A percentile compares a stretch with the other conserved stretches of the same genome.
Evolutionary conservation across 2,113 vertebrate species (phyloP).

Genomic region (Entomyzon cyanotis): DNA sequence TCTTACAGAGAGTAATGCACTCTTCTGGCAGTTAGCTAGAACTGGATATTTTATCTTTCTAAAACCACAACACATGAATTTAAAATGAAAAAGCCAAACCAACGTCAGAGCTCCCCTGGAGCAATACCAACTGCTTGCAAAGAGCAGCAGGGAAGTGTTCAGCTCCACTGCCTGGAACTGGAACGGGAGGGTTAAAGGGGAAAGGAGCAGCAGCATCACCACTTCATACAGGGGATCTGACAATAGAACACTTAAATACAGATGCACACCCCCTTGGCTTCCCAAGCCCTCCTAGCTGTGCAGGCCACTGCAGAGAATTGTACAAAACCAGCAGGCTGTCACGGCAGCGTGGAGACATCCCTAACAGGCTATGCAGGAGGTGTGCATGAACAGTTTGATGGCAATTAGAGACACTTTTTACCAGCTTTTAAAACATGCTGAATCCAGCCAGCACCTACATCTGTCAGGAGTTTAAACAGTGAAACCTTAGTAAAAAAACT

Average conservation of each 20-base stretch:
- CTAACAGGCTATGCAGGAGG: background rate
- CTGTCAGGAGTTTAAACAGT: background rate
- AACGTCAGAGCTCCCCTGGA: background rate
- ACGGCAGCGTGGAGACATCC: background rate
- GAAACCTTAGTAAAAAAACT: background rate
- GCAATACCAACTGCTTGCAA: background rate
- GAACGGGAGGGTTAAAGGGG: background rate
- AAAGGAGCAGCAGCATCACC: background rate
- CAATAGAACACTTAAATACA: background rate
- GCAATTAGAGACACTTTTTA: background rate
- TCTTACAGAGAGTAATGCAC: background rate
- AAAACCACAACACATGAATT: background rate
- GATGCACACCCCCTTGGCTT: background rate
- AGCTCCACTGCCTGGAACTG: rapidly evolving
- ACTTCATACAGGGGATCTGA: background rate
- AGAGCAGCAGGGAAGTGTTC: background rate
- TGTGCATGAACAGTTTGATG: background rate
- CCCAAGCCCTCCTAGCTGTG: background rate
- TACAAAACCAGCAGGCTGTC: background rate
- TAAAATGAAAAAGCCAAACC: background rate
- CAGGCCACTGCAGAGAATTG: background rate
- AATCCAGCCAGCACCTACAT: background rate
- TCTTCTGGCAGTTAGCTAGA: background rate
- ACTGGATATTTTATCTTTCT: background rate
- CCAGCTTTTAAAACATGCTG: background rate